These are phyloP conservation scores for Aspidiotus destructor DNA, from an alignment of 2,888 invertebrate species.

Conservation along the genomic window DNA sequence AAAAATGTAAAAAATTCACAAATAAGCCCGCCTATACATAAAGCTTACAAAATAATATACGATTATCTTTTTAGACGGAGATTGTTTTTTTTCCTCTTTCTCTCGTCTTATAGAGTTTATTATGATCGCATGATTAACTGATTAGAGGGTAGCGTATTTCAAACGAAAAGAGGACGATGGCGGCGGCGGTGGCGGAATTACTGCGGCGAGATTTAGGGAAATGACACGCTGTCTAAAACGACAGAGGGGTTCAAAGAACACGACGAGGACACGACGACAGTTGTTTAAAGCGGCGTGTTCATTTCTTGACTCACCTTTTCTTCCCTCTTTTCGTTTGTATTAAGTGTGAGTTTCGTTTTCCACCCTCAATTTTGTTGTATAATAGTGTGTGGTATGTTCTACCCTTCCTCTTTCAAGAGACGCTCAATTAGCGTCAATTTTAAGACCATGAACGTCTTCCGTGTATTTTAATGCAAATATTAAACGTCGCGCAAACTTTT, in stretches of 20 bases:
- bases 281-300: conserved; percentile 10
- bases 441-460: conserved; percentile 16
- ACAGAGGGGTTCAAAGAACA: neutral
- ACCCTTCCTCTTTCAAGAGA: conserved; percentile 4
- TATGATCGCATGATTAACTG: conserved; percentile 29
- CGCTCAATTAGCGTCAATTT: conserved; percentile 31
- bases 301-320: conserved; percentile 27
- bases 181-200: too few relatives aligned
- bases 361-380: too few relatives aligned
- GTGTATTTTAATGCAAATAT: conserved; percentile 21
- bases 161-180: neutral
- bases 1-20: too few relatives aligned
- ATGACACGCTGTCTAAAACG: neutral
- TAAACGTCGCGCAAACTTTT: conserved; percentile 2
- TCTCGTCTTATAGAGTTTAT: neutral
- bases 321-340: conserved; percentile 16
- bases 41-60: too few relatives aligned
- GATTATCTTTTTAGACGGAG: neutral
- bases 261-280: neutral
- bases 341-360: conserved; percentile 6
- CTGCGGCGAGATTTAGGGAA: neutral
- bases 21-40: too few relatives aligned
- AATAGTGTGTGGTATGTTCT: neutral
- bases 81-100: neutral
- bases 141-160: conserved; percentile 11